Base-by-base conservation (phyloP, 2,797 vertebrate genomes). In the Notoglanidium macrostoma region DNA sequence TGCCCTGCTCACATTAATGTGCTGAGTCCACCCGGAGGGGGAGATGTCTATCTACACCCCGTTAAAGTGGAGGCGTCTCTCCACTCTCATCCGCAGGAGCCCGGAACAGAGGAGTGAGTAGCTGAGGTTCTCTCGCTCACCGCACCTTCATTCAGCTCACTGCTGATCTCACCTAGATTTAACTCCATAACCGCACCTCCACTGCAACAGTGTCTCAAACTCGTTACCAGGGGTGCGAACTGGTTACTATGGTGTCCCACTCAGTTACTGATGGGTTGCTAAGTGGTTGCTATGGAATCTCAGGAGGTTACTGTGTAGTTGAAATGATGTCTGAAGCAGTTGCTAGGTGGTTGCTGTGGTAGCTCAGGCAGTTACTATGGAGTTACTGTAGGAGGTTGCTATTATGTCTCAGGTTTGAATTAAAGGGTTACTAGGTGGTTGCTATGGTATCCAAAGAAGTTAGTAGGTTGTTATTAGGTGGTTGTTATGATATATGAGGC, bases 81-180 rank as follows among this genome's bases (percentile, higher is more conserved):
- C 40, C 1, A 61, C 35, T 80, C 78, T 8, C 54, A 57, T 2
- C 35, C n/a, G 23, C 57, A 63, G 57, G 57, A 46, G 32, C 40
- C 14, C 4, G 26, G 44, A 11, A 19, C 80, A 51, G 59, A 65
- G 61, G 80, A 82, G 61, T 82, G 80, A 82, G 80, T 82, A 67
- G 23, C 59, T 29, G 14, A 82, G 80, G 59, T 10, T 49, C 59
- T 44, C 23, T 19, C 23, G n/a, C 23, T 7, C 73, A 74, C 72
- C 15, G 3, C 23, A 49, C 49, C 40, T 74, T 19, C 11, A 8
- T 15, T 26, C 72, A 26, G 1, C 40, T 46, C 44, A 15, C 65
- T 35, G 29, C n/a, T 67, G 1, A 1, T 32, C 65, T 32, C 32
- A n/a, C 9, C 4, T 17, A 11, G 0, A 63, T 6, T 67, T 7